phyloP scores from a whole-genome alignment of 2,888 invertebrate species.

The Mallateleia sp. region DNA sequence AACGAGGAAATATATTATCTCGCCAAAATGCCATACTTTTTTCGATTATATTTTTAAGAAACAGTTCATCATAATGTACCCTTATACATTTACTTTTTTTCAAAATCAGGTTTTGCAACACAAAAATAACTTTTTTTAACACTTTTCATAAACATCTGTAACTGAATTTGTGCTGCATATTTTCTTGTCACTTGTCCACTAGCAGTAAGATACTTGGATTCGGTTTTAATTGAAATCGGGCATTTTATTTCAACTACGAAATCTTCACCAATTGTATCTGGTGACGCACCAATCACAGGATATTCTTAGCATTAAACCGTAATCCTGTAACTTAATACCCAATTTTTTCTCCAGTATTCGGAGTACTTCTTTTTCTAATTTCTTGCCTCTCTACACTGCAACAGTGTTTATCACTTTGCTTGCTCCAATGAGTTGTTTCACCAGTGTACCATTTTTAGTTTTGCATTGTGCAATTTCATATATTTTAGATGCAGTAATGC shows the following conservation, averaged over 20 bases:
- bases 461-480: slow-evolving; percentile 55
- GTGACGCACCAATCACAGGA: slow-evolving; percentile 71
- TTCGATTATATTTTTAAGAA: slow-evolving; percentile 25
- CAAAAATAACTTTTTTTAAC: slow-evolving; percentile 79
- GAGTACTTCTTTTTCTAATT: slow-evolving; percentile 50
- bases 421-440: slow-evolving; percentile 45
- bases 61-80: slow-evolving; percentile 49
- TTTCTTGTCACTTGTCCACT: slow-evolving; percentile 35
- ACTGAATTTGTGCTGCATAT: slow-evolving; percentile 77
- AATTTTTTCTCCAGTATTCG: slow-evolving; percentile 12
- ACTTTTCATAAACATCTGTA: slow-evolving; percentile 82
- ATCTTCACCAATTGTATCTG: slow-evolving; percentile 66
- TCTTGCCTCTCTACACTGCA: slow-evolving; percentile 55
- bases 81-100: slow-evolving; percentile 68
- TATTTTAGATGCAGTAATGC: slow-evolving; percentile 56
- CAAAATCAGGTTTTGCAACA: slow-evolving; percentile 80
- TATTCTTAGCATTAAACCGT: slow-evolving; percentile 54
- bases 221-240: slow-evolving; percentile 50
- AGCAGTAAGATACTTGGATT: slow-evolving; percentile 43
- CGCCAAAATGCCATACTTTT: slow-evolving; percentile 30
- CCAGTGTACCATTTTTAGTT: slow-evolving; percentile 32
- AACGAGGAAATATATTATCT: slow-evolving; percentile 11
- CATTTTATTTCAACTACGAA: slow-evolving; percentile 74
- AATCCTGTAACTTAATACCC: neutral
- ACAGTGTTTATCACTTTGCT: slow-evolving; percentile 12